phyloP scores from a whole-genome alignment of 2,797 vertebrate species.

The Channa striata region DNA sequence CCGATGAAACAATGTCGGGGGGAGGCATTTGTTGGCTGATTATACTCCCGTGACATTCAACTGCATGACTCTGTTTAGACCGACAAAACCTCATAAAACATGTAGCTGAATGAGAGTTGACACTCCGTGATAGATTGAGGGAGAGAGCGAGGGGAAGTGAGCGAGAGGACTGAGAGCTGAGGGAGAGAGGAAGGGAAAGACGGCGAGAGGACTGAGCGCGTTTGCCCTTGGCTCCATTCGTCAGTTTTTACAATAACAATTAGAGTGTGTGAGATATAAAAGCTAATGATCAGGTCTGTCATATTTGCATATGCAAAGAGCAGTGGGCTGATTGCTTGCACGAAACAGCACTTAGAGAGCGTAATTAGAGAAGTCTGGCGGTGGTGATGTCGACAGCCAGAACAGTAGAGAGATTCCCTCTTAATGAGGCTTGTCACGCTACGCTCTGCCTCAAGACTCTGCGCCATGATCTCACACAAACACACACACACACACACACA shows the following conservation, averaged over 20 bases:
- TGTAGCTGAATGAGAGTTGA: constrained; percentile 71
- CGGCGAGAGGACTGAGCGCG: constrained; percentile 26
- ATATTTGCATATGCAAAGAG: constrained; percentile 86
- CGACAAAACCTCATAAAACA: constrained; percentile 78
- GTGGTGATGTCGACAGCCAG: constrained; percentile 76
- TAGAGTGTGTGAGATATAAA: constrained; percentile 84
- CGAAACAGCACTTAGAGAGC: constrained; percentile 76
- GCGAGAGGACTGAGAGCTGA: constrained; percentile 34
- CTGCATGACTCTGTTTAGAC: constrained; percentile 66
- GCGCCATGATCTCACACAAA: constrained; percentile 43
- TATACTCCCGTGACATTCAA: constrained; percentile 77
- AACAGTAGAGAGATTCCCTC: constrained; percentile 76
- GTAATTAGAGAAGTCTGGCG: constrained; percentile 85
- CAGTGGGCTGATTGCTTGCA: constrained; percentile 79
- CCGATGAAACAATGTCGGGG: constrained; percentile 76
- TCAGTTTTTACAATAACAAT: constrained; percentile 85
- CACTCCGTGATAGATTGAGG: constrained; percentile 67
- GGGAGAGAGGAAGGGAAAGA: constrained; percentile 26
- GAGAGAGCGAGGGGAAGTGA: constrained; percentile 23
- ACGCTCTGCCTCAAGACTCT: constrained; percentile 64
- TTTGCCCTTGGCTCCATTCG: constrained; percentile 83
- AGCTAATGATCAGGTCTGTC: constrained; percentile 87
- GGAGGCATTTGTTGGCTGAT: constrained; percentile 78
- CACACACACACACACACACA: constrained; percentile 8
- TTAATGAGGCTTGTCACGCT: constrained; percentile 86